Base-by-base conservation (phyloP, 1,140 invertebrate genomes). In the Sminthurinus signatus region DNA sequence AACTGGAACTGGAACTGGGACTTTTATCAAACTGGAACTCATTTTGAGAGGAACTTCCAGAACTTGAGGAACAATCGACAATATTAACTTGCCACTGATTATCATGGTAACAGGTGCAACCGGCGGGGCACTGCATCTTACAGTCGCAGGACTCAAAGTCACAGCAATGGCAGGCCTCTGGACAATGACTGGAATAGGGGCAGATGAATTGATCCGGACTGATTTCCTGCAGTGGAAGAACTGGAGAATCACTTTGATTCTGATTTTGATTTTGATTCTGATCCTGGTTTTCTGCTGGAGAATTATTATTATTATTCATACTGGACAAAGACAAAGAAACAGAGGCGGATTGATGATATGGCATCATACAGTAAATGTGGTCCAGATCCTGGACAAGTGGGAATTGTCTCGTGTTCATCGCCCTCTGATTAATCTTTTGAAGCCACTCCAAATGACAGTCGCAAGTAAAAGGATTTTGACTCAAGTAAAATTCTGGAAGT, bases 121-220 rank as follows among this genome's bases (percentile, higher is more conserved):
- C 59, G 67, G 84, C 83, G 2, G 92, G 92, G 73, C 91, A 96
- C 2, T 88, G 93, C 90, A 94, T 94, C 79, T 94, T 89, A 78
- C 92, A 95, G 76, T 94, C 92, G 76, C 92, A 95, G 48, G 91
- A 91, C 75, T 93, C 91, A 75, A 92, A 94, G 72, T 94, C 91
- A 75, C 92, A 95, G 78, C 92, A 96, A 73, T 92, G 89, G 74
- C 92, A 96, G 46, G 93, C 78, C 23, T 91, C 87, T 76, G 94
- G 94, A 79, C 92, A 95, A 77, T 95, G 92, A 43, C 88, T 89
- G 71, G 89, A 87, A 78, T 96, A 96, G 56, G 84, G 85, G 76
- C 67, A 69, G 3, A 69, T 54, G 29, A 69, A 69, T 14, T 69
- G 31, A 19, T 66, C 56, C n/a, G 56, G 15, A 2, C 4, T 3